phyloP scores from a whole-genome alignment of 2,888 invertebrate species.

The Torymus texanus region DNA sequence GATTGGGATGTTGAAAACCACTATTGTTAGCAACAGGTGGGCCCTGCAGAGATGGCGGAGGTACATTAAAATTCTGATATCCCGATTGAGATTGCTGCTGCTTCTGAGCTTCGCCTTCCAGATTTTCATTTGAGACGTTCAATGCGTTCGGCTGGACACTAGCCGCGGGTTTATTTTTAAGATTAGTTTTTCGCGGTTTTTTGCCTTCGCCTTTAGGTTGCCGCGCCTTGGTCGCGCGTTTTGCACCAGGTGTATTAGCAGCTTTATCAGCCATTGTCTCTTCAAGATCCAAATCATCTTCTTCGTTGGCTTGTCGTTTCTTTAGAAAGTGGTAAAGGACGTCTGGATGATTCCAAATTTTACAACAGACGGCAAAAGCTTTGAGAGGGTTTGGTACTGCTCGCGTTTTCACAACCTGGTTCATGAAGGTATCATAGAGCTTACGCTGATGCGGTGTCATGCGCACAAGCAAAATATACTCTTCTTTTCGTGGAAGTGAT shows the following conservation, averaged over 20 bases:
- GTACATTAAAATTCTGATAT: constrained; percentile 45
- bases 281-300: constrained; percentile 88
- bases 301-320: constrained; percentile 86
- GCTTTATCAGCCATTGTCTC: constrained; percentile 81
- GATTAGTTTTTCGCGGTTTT: constrained; percentile 69
- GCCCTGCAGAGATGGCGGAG: constrained; percentile 34
- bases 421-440: constrained; percentile 95
- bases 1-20: constrained; percentile 41
- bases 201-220: constrained; percentile 74
- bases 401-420: constrained; percentile 90
- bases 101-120: constrained; percentile 54
- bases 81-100: constrained; percentile 23
- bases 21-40: constrained; percentile 57
- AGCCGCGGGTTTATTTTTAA: constrained; percentile 77
- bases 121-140: constrained; percentile 62
- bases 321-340: constrained; percentile 91
- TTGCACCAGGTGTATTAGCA: constrained; percentile 65
- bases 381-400: constrained; percentile 96
- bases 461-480: constrained; percentile 91
- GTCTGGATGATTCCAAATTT: constrained; percentile 98
- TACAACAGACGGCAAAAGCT: constrained; percentile 98
- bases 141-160: constrained; percentile 76
- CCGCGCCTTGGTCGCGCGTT: constrained; percentile 71
- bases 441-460: constrained; percentile 94
- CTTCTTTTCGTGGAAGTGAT: constrained; percentile 95